Base-by-base conservation (phyloP, 2,797 vertebrate species). In the Lepilemur septentrionalis region DNA sequence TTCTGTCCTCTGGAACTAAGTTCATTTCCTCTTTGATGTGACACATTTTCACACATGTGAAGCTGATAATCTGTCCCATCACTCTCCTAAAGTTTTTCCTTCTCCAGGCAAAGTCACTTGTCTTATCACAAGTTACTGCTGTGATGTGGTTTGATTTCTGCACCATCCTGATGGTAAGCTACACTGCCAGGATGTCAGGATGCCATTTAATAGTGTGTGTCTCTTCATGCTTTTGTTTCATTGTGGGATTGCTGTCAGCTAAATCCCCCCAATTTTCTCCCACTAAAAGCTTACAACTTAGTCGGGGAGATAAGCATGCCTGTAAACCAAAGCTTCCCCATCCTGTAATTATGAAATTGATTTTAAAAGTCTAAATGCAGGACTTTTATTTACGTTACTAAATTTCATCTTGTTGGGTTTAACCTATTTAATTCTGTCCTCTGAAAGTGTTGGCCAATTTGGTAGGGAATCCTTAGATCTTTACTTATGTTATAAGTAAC, bases 261-360 rank as follows among this genome's bases (percentile, higher is more conserved):
- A 65, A 89, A 91, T 79, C 43, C 84, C 69, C 57, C 80, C 75
- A 89, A n/a, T 93, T 80, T 96, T 95, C 91, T 69, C 76, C 50
- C 8, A 35, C 85, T 83, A 80, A 95, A 91, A 84, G 79, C 93
- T 91, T 78, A 78, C 20, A 69, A 87, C 83, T 95, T 91, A 91
- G 70, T 9, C 5, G 18, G 32, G 86, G 73, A 91, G 83, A 81
- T 59, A 50, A 41, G 48, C 55, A 25, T 11, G 22, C 67, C 32
- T 69, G 43, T 38, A 52, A 89, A 65, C 50, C 57, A 63, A 78
- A 95, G 43, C 81, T 63, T 70, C 18, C 35, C 38, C 75, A 82
- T 82, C 88, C 84, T 97, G 69, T 86, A 73, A 91, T 93, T 93
- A 93, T 17, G 38, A 94, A 94, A 84, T 61, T 89, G 59, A 78